These are phyloP conservation scores for Corythoichthys intestinalis DNA, from an alignment of 2,113 vertebrate species.

Conservation along the genomic window DNA sequence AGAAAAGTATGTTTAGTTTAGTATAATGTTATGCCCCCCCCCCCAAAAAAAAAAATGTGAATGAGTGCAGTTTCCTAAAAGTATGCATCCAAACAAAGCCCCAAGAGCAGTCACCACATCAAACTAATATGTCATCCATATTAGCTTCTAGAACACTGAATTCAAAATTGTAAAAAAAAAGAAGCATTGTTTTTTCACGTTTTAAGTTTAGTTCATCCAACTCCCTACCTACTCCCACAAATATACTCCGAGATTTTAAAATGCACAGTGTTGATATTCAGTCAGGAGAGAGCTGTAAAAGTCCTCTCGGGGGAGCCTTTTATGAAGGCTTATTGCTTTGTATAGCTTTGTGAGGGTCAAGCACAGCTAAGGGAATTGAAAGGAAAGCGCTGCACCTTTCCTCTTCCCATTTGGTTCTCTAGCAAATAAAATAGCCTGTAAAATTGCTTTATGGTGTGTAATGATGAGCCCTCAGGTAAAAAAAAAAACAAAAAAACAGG, in stretches of 20 bases:
- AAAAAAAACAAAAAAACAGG: constrained; percentile 1
- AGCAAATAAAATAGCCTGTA: constrained; percentile 68
- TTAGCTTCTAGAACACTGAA: background rate
- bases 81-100: background rate
- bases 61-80: background rate
- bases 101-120: background rate
- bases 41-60: background rate
- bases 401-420: constrained; percentile 35
- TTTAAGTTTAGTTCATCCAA: background rate
- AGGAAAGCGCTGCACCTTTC: constrained; percentile 50
- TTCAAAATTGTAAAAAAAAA: background rate
- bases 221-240: constrained; percentile 4
- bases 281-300: constrained; percentile 61
- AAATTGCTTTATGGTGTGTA: constrained; percentile 76
- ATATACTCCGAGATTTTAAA: constrained; percentile 58
- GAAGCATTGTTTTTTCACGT: background rate
- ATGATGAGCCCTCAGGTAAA: constrained; percentile 65
- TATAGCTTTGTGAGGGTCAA: constrained; percentile 56
- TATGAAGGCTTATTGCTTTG: constrained; percentile 55
- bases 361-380: constrained; percentile 54
- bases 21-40: background rate
- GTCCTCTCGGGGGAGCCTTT: constrained; percentile 61
- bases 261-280: constrained; percentile 66
- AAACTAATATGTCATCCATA: background rate
- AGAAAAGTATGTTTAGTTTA: background rate